These are phyloP conservation scores for Aegotheles bennettii DNA, from an alignment of 2,113 vertebrate genomes.

Conservation along the genomic window DNA sequence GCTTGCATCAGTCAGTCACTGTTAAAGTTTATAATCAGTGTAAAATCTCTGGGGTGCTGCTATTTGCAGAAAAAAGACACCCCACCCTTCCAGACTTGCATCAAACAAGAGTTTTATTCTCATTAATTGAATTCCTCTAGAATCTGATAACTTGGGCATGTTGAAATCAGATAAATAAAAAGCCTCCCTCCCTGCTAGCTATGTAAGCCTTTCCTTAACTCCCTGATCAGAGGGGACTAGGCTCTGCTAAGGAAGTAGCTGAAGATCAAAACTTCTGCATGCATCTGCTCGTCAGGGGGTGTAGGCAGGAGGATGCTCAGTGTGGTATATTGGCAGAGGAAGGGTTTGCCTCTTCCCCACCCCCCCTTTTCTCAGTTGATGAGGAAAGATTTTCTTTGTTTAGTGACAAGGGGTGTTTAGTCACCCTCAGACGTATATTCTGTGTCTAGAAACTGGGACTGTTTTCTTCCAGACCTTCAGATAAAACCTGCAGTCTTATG, in stretches of 20 bases:
- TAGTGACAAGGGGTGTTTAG: neutral
- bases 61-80: constrained; percentile 7
- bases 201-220: constrained; percentile 49
- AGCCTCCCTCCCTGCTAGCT: constrained; percentile 25
- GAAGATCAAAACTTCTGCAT: constrained; percentile 41
- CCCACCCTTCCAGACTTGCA: constrained; percentile 36
- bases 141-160: constrained; percentile 48
- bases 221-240: constrained; percentile 25
- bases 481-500: neutral
- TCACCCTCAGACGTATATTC: neutral
- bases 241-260: neutral
- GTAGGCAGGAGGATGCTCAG: neutral
- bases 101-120: constrained; percentile 56
- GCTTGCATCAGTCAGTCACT: neutral
- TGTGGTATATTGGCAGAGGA: neutral
- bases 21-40: constrained; percentile 5
- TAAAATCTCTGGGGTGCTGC: constrained; percentile 34
- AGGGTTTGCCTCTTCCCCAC: neutral
- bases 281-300: neutral
- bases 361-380: neutral
- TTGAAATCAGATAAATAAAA: constrained; percentile 63
- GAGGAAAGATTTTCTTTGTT: neutral
- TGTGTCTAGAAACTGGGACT: neutral
- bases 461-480: neutral
- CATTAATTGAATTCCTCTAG: constrained; percentile 59